Evolutionary conservation across 2,113 vertebrate genomes (phyloP).

Genomic region (Salminus brasiliensis): DNA sequence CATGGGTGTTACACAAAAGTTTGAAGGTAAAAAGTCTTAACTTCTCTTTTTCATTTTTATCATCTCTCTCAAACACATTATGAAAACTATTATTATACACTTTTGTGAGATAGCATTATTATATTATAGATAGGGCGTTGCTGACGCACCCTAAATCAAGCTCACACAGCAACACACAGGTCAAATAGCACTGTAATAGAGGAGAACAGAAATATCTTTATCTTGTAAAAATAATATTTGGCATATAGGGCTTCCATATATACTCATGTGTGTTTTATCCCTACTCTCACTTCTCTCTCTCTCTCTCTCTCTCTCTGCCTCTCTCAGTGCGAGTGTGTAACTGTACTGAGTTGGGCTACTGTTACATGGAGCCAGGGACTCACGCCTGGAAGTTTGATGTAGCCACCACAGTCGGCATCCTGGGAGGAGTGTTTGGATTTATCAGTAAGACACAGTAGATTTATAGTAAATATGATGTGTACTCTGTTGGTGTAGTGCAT

Average conservation of each 20-base stretch:
- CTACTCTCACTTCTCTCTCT: no score
- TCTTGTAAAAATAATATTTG: no score
- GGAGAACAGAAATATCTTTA: no score
- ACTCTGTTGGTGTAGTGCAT: no score
- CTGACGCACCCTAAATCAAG: no score
- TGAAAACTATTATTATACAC: no score
- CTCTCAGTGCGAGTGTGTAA: slow-evolving; percentile 75
- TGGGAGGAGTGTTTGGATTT: slow-evolving; percentile 68
- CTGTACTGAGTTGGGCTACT: slow-evolving; percentile 78
- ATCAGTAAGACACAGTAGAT: slow-evolving; percentile 68
- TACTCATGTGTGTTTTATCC: no score
- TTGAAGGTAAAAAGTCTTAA: slow-evolving; percentile 66
- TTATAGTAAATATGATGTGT: neutral
- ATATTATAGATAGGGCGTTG: no score
- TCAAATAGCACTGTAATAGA: no score
- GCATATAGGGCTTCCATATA: no score
- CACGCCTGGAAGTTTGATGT: slow-evolving; percentile 21
- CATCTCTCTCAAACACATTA: neutral
- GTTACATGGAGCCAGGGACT: slow-evolving; percentile 61
- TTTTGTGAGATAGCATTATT: no score
- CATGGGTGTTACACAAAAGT: slow-evolving; percentile 62
- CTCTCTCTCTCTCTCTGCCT: neutral
- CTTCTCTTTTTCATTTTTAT: neutral
- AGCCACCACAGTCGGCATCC: slow-evolving; percentile 68
- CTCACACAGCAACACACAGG: no score